Evolutionary conservation across 2,888 invertebrate genomes (phyloP).

Genomic region (Homarus gammarus): DNA sequence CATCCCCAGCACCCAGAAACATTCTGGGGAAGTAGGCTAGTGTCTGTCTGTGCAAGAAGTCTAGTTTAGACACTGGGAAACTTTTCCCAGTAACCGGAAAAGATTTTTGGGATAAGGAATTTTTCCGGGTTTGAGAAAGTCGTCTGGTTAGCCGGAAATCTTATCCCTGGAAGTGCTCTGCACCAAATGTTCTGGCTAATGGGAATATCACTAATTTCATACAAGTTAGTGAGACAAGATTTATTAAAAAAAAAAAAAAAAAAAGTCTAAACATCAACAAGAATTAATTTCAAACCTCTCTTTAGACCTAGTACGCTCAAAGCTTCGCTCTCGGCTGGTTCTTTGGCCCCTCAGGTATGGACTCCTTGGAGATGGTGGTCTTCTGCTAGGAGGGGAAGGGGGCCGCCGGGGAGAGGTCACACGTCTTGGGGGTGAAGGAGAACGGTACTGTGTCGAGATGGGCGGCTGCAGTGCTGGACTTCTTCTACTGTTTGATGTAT

Average conservation of each 20-base stretch:
- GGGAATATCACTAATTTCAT: not conserved
- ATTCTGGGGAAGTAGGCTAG: no score
- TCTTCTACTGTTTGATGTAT: not conserved
- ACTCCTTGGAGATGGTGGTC: constrained; percentile 55
- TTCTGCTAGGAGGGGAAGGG: constrained; percentile 51
- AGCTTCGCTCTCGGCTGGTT: constrained; percentile 23
- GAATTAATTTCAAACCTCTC: constrained; percentile 39
- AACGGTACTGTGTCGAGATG: not conserved
- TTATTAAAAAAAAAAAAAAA: not conserved
- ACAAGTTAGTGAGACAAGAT: not conserved
- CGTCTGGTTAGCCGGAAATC: no score
- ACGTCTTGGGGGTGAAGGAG: constrained; percentile 30
- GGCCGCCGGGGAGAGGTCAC: constrained; percentile 47
- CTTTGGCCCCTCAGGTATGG: constrained; percentile 35
- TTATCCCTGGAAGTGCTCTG: no score
- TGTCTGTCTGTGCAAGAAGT: no score
- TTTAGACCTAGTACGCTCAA: constrained; percentile 46
- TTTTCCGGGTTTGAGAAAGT: no score
- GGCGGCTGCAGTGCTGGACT: not conserved
- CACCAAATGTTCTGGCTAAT: no score
- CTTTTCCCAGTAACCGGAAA: no score
- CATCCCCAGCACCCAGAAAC: no score
- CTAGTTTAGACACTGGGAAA: no score
- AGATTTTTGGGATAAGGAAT: no score
- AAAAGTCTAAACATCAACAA: not conserved